Conservation (phyloP, 2,113 vertebrate species). For the Cepphus grylle region DNA sequence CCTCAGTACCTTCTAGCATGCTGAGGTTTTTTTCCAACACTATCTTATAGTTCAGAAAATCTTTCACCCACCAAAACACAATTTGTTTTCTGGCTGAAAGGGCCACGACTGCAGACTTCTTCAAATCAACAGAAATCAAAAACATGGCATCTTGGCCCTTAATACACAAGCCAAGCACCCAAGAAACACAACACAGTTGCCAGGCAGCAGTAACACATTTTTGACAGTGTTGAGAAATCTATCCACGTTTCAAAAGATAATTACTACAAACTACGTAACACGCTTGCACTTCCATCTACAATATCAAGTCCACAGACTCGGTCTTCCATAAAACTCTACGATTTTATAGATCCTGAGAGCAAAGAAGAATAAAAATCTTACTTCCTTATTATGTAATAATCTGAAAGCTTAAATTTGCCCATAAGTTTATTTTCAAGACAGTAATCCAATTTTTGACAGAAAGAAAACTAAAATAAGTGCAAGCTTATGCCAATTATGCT, state of each 20-base stretch:
- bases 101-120: not conserved
- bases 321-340: not conserved
- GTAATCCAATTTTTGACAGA: not conserved
- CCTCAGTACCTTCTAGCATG: not conserved
- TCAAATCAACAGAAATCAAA: not conserved
- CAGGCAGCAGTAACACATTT: not conserved
- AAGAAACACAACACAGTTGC: fast-evolving
- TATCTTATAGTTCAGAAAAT: not conserved
- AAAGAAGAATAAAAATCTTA: not conserved
- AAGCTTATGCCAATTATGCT: not conserved
- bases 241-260: not conserved
- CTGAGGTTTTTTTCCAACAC: not conserved
- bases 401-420: not conserved
- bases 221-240: not conserved
- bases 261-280: not conserved
- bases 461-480: not conserved
- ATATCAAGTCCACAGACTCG: not conserved
- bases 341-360: not conserved
- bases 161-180: not conserved
- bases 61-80: not conserved
- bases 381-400: not conserved
- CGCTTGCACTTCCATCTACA: not conserved
- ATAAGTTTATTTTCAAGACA: not conserved
- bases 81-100: not conserved
- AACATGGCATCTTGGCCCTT: not conserved